Evolutionary conservation across 2,797 vertebrate species (phyloP).

Genomic region (Leptatherina wallacei): DNA sequence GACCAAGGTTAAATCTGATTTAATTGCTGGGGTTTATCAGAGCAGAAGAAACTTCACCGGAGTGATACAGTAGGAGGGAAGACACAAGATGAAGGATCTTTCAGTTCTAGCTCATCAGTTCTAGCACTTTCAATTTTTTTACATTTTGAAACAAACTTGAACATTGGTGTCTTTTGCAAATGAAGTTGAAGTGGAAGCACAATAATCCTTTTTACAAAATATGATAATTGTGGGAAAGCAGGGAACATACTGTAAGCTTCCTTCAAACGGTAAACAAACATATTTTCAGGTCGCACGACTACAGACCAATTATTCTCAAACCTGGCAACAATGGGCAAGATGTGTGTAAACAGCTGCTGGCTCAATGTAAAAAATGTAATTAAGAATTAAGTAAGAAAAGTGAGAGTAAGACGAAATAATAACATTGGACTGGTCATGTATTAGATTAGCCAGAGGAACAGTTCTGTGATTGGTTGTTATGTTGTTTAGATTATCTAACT

Average conservation of each 20-base stretch:
- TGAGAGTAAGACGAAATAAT: constrained; percentile 2
- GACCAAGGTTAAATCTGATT: constrained; percentile 27
- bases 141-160: not conserved
- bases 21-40: constrained; percentile 4
- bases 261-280: not conserved
- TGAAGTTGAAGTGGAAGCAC: not conserved
- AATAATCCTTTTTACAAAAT: not conserved
- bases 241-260: not conserved
- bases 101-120: not conserved
- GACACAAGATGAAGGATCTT: not conserved
- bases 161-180: not conserved
- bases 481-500: not conserved
- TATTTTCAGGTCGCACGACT: not conserved
- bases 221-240: not conserved
- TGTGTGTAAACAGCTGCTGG: constrained; percentile 2
- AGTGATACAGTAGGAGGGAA: not conserved
- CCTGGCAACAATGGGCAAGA: constrained; percentile 2
- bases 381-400: constrained; percentile 1
- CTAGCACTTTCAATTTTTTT: not conserved
- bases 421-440: not conserved
- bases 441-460: not conserved
- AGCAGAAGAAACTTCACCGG: constrained; percentile 1
- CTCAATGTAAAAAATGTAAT: not conserved
- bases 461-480: not conserved
- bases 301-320: constrained; percentile 5